Evolutionary conservation across 2,113 vertebrate genomes (phyloP).

Genomic region (Seriola dumerili): DNA sequence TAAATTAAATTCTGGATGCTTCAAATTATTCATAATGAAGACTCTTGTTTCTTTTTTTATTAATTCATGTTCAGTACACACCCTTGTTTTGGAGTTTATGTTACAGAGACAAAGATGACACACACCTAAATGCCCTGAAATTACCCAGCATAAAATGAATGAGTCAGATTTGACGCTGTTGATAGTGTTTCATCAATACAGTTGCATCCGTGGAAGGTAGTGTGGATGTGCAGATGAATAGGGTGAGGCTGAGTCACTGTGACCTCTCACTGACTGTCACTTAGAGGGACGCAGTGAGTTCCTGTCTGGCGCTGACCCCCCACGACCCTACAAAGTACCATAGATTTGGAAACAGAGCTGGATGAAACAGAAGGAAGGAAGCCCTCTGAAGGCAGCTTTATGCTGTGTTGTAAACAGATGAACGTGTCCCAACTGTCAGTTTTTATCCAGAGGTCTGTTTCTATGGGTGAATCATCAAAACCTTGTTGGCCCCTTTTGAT

Average conservation of each 20-base stretch:
- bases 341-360: conserved; percentile 22
- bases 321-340: background rate
- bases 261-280: background rate
- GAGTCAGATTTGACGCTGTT: background rate
- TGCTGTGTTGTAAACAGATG: conserved; percentile 41
- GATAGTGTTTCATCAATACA: background rate
- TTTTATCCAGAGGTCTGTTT: conserved; percentile 21
- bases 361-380: conserved; percentile 61
- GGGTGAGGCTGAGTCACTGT: conserved; percentile 32
- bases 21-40: background rate
- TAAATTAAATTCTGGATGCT: background rate
- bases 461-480: conserved; percentile 55
- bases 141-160: background rate
- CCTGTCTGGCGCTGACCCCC: conserved; percentile 31
- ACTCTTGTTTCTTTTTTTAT: background rate
- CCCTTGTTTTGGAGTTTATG: background rate
- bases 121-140: background rate
- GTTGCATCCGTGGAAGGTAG: background rate
- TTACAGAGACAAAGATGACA: background rate
- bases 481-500: background rate
- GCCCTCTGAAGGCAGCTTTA: conserved; percentile 29
- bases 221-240: background rate
- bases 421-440: conserved; percentile 30
- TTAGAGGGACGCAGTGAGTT: conserved; percentile 24
- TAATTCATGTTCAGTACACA: background rate